These are phyloP conservation scores for Gasterosteus aculeatus DNA, from an alignment of 2,113 vertebrate species.

Conservation along the genomic window DNA sequence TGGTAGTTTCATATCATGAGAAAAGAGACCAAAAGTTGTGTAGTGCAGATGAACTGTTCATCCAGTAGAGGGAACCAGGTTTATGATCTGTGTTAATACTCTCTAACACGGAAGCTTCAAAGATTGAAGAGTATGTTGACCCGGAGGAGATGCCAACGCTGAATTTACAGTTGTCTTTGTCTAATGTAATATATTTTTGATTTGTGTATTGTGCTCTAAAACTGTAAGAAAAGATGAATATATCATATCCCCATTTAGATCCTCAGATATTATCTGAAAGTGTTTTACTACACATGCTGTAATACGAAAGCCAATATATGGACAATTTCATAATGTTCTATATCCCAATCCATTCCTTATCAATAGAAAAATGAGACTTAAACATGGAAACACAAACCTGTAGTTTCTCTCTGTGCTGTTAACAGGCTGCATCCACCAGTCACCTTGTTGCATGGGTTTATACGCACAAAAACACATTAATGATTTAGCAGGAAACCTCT, in stretches of 20 bases:
- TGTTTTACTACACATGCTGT: neutral
- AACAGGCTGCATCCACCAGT: neutral
- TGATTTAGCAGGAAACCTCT: neutral
- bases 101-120: neutral
- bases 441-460: neutral
- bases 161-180: neutral
- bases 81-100: neutral
- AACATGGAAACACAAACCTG: neutral
- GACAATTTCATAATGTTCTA: neutral
- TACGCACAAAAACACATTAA: neutral
- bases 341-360: neutral
- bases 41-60: neutral
- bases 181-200: neutral
- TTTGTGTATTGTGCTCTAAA: neutral
- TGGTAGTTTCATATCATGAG: neutral
- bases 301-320: neutral
- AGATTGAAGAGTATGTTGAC: neutral
- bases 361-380: neutral
- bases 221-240: neutral
- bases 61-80: conserved; percentile 39
- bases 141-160: neutral
- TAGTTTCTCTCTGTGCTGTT: neutral
- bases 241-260: neutral
- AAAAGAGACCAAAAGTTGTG: neutral
- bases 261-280: neutral